Evolutionary conservation across 2,113 vertebrate genomes (phyloP).

Genomic region (Clarias batrachus): DNA sequence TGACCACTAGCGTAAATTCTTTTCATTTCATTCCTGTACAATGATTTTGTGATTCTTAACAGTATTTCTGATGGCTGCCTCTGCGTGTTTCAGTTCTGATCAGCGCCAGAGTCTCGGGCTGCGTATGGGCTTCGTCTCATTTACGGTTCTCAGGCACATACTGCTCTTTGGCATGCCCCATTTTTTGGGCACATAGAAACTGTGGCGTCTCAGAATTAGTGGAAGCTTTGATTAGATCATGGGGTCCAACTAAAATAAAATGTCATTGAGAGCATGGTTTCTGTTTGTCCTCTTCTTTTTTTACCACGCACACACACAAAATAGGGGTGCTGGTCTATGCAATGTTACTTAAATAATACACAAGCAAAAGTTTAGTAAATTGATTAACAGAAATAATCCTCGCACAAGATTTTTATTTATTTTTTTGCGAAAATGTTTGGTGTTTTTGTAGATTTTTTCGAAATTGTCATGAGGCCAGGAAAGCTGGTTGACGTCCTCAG

Average conservation of each 20-base stretch:
- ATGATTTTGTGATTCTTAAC: conserved; percentile 14
- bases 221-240: not conserved
- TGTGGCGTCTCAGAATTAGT: not conserved
- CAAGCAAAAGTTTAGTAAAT: too few species aligned
- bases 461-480: too few species aligned
- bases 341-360: too few species aligned
- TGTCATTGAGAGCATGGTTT: conserved; percentile 21
- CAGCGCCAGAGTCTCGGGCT: not conserved
- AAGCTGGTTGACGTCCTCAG: too few species aligned
- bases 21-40: not conserved
- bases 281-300: not conserved
- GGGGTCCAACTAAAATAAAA: conserved; percentile 28
- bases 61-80: conserved; percentile 23
- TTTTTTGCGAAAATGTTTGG: too few species aligned
- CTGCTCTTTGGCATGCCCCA: conserved; percentile 3
- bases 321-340: too few species aligned
- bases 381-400: too few species aligned
- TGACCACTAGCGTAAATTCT: not conserved
- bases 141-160: conserved; percentile 46
- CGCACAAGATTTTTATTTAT: too few species aligned
- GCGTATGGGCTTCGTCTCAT: conserved; percentile 16
- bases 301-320: not conserved
- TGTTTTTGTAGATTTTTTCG: too few species aligned
- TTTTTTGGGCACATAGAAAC: not conserved
- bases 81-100: not conserved